Conservation (phyloP, 2,113 vertebrate genomes). For the Meles meles region DNA sequence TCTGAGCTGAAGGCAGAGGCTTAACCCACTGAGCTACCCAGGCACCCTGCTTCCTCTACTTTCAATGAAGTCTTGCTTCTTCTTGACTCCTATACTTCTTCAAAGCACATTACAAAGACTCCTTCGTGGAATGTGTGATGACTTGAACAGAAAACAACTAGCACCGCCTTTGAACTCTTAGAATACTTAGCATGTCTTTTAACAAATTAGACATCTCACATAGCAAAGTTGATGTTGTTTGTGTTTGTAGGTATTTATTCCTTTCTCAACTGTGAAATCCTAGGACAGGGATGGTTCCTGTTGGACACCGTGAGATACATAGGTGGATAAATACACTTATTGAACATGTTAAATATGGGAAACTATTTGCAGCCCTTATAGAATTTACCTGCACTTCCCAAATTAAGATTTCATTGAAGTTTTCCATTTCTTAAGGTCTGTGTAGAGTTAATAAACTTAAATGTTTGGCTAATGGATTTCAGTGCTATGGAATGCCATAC, state of each 20-base stretch:
- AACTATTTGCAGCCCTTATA: not conserved
- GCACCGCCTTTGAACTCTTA: not conserved
- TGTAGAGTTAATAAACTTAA: not conserved
- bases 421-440: not conserved
- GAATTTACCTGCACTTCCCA: not conserved
- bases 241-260: not conserved
- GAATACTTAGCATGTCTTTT: not conserved
- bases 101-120: not conserved
- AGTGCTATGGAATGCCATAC: not conserved
- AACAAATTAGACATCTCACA: not conserved
- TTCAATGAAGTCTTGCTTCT: not conserved
- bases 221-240: not conserved
- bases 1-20: too few relatives aligned
- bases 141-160: not conserved
- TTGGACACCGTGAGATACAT: not conserved
- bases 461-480: not conserved
- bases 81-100: not conserved
- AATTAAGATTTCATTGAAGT: not conserved
- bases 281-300: not conserved
- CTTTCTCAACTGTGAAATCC: not conserved
- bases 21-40: too few relatives aligned
- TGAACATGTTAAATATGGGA: not conserved
- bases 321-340: not conserved
- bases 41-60: not conserved
- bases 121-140: not conserved